Percentiles rank a stretch among this genome's conserved stretches.
These are phyloP conservation scores for Chionomys nivalis DNA, from an alignment of 2,113 vertebrate genomes.

Conservation along the genomic window DNA sequence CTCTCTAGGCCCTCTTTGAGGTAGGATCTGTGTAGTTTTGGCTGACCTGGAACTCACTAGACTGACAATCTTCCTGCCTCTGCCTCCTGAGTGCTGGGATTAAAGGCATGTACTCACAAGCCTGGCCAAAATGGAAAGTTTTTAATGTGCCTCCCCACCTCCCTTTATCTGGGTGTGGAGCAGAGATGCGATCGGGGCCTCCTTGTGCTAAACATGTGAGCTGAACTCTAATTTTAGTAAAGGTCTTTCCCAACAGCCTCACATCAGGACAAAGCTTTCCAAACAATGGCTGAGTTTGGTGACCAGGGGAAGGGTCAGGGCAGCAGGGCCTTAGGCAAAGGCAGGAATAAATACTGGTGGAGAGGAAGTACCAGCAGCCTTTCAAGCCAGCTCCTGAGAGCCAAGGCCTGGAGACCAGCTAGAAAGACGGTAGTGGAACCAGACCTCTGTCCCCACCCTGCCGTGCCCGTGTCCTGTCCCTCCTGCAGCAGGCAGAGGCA, in stretches of 20 bases:
- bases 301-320: background rate
- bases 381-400: background rate
- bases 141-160: too few relatives aligned
- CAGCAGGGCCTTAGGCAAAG: background rate
- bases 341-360: background rate
- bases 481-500: slow-evolving; percentile 23
- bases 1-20: background rate
- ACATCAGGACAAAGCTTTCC: slow-evolving; percentile 29
- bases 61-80: background rate
- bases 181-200: background rate
- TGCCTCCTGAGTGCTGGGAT: background rate
- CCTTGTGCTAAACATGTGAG: background rate
- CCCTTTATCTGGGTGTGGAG: background rate
- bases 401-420: background rate
- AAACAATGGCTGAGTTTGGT: background rate
- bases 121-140: background rate
- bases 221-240: background rate
- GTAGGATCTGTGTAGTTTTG: background rate
- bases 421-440: background rate
- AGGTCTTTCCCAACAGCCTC: background rate
- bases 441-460: background rate
- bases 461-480: background rate
- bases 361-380: background rate
- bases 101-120: background rate
- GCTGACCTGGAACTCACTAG: background rate